Base-by-base conservation (phyloP, 2,888 invertebrate species). In the Atrina japonica region DNA sequence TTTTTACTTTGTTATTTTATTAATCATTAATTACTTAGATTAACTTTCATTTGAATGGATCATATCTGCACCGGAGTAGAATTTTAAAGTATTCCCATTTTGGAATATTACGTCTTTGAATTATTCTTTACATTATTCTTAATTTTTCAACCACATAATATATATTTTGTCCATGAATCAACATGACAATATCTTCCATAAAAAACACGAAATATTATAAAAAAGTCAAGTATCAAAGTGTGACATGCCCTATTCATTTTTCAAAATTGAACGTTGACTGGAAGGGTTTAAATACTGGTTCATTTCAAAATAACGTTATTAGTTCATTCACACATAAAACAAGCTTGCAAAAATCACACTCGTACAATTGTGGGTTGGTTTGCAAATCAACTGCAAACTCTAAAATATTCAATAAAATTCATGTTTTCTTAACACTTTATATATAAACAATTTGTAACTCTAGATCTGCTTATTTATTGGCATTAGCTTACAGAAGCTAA, bases 241-340 rank as follows among this genome's bases (percentile, higher is more conserved):
- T 47, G 27, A 21, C 52, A 35, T 52, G 52, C 52, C 52, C 52
- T 52, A 52, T 52, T 52, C 23, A 9, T 25, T 52, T 52, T 52
- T 18, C 52, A 11, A 21, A 52, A 25, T 52, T 52, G 23, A 52
- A 52, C 52, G 21, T 11, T 52, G 25, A 52, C 52, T 52, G 52
- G 52, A 52, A 52, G 52, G 18, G 21, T 35, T 21, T 9, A 52
- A 52, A 52, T 52, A 52, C 52, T 52, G 52, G 18, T 52, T 52
- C 52, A 25, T 52, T 23, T 21, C 52, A 14, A 11, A 18, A 49
- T 52, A 52, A 52, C n/a, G n/a, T 21, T 25, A 23, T 25, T 14
- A 11, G 9, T 25, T 52, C 52, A 23, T 23, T 52, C 11, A 52
- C 52, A 52, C 52, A 14, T 9, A 14, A 14, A 18, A 52, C 52